Evolutionary conservation across 23 tunicate species (phyloP).

Genomic region (Styela plicata): DNA sequence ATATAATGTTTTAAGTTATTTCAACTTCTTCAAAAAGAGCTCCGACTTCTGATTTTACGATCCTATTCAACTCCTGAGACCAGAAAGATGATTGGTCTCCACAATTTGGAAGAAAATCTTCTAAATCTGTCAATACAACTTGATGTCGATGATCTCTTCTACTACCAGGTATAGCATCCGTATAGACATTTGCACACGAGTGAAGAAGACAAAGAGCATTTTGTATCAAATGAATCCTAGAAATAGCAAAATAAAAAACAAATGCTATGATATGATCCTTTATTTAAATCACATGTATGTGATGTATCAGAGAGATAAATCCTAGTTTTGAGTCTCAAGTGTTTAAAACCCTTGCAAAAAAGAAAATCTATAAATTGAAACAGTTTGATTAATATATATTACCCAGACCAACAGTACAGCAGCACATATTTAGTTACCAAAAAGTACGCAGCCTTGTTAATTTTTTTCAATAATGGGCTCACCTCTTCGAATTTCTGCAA

Average conservation of each 20-base stretch:
- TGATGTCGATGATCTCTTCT: constrained; percentile 34
- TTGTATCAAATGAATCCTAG: constrained; percentile 5
- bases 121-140: constrained; percentile 3
- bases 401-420: no score
- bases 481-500: no score
- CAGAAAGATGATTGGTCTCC: constrained; percentile 14
- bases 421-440: no score
- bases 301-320: no score
- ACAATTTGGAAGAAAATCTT: constrained; percentile 3
- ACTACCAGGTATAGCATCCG: constrained; percentile 35
- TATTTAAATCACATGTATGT: no score
- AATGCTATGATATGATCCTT: no score
- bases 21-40: constrained; percentile 5
- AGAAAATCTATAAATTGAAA: no score
- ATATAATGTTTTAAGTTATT: not conserved
- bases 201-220: constrained; percentile 37
- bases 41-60: constrained; percentile 27
- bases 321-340: no score
- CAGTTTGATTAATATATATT: no score
- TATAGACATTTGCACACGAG: constrained; percentile 35
- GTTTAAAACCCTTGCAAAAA: no score
- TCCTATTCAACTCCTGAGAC: constrained; percentile 24
- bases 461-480: no score
- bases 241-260: not conserved
- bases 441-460: no score